Evolutionary conservation across 1,140 invertebrate species (phyloP).

Genomic region (Drosophila asahinai): DNA sequence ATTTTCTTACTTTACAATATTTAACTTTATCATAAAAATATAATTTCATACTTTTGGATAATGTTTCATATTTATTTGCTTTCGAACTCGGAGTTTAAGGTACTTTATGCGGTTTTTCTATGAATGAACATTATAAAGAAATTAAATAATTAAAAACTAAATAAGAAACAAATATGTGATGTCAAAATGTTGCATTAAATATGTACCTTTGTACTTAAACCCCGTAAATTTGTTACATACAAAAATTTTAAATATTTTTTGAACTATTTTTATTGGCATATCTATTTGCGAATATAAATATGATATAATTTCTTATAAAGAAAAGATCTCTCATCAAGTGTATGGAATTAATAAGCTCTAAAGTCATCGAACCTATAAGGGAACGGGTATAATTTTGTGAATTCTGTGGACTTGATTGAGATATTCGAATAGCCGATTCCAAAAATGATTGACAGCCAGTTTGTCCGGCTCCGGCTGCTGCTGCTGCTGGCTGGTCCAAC

Average conservation of each 20-base stretch:
- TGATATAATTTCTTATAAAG: background rate
- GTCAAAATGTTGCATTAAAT: background rate
- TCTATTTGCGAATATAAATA: too few species aligned
- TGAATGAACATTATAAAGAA: background rate
- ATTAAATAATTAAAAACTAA: background rate
- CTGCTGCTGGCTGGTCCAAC: background rate
- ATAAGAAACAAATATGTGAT: too few species aligned
- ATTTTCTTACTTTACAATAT: too few species aligned
- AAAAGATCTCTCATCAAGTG: background rate
- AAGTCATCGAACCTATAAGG: slow-evolving; percentile 5
- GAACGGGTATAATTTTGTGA: background rate
- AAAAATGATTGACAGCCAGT: slow-evolving; percentile 11
- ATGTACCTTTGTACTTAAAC: too few species aligned
- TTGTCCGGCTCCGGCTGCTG: background rate
- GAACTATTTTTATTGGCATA: too few species aligned
- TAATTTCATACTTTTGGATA: too few species aligned
- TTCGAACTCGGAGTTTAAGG: background rate
- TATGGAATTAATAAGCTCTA: slow-evolving; percentile 7
- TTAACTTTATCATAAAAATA: too few species aligned
- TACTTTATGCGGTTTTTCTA: background rate
- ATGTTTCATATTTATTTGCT: too few species aligned
- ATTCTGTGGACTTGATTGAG: slow-evolving; percentile 14
- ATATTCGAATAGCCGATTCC: slow-evolving; percentile 4
- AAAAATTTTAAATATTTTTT: too few species aligned
- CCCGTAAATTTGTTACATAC: too few species aligned